Base-by-base conservation (phyloP, 35 echinoderm and acorn worm species). In the Apostichopus californicus region DNA sequence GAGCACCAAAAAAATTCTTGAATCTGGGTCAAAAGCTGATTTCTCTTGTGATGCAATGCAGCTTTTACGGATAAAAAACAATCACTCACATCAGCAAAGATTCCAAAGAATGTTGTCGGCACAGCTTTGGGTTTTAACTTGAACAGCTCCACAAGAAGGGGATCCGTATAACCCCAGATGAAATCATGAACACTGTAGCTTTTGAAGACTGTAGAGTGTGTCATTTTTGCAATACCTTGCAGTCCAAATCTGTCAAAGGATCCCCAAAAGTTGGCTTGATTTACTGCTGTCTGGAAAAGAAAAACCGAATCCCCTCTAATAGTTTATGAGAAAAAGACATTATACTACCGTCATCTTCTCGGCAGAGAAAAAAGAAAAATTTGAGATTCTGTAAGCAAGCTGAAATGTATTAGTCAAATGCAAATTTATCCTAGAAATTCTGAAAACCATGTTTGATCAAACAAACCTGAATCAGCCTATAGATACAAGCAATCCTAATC, bases 161-260 rank as follows among this genome's bases (percentile, higher is more conserved):
- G 92, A 70, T 96, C 92, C 9, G 87, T 87, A 87, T 93, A 96
- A 25, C 95, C 95, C 87, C 88, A 96, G 68, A 96, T 55, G 78
- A 91, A 94, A 56, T 92, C 92, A 54, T 87, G 46, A 21, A 96
- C 95, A 6, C 92, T 56, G 7, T 91, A 77, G 55, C 56, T 86
- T 23, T 93, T 89, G 72, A 93, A 90, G 5, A 93, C 88, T 21
- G 81, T 86, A 22, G 92, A 83, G 14, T 93, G 54, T 18, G 65
- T 87, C 8, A n/a, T 75, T 46, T 73, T 75, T 34, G 55, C 81
- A 55, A 94, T 73, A 4, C 93, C 4, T 15, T 83, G 15, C 26
- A 90, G 52, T 54, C 88, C 86, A 11, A 79, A 5, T 54, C 55
- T 73, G n/a, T 91, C 56, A 26, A 83, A 4, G 4, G 46, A 23